Conservation (phyloP, 2,888 invertebrate genomes). For the Chloromyia formosa region DNA sequence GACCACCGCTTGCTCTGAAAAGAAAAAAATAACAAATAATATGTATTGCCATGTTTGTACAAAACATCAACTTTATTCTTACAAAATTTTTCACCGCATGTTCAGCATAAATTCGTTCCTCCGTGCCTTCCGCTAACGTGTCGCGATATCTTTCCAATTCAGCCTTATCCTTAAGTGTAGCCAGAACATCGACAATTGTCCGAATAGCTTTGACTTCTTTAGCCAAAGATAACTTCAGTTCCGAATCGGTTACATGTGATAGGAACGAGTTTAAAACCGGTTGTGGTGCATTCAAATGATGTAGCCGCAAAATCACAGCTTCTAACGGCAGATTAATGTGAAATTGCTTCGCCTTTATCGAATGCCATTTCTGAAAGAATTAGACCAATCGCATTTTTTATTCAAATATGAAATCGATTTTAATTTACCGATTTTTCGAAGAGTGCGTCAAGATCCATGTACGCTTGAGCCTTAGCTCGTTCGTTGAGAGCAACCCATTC, state of each 20-base stretch:
- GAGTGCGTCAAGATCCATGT: constrained; percentile 58
- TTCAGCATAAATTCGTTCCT: constrained; percentile 78
- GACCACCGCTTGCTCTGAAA: constrained; percentile 59
- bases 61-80: constrained; percentile 16
- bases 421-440: constrained; percentile 49
- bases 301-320: constrained; percentile 58
- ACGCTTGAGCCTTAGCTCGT: constrained; percentile 60
- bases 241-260: constrained; percentile 59
- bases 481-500: constrained; percentile 76
- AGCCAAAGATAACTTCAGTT: constrained; percentile 57
- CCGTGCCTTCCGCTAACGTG: constrained; percentile 63
- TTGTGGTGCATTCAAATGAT: constrained; percentile 59
- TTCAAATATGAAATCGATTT: neutral
- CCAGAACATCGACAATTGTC: constrained; percentile 61
- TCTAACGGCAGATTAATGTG: constrained; percentile 62
- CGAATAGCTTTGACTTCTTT: constrained; percentile 60
- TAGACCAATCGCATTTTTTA: neutral
- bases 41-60: neutral
- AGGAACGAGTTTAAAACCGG: constrained; percentile 60
- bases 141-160: constrained; percentile 58
- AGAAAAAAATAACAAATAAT: constrained; percentile 1
- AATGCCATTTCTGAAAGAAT: constrained; percentile 57
- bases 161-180: constrained; percentile 58
- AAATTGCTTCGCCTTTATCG: constrained; percentile 61
- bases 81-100: constrained; percentile 68